phyloP scores from a whole-genome alignment of 2,888 invertebrate genomes.

The Operophtera brumata region DNA sequence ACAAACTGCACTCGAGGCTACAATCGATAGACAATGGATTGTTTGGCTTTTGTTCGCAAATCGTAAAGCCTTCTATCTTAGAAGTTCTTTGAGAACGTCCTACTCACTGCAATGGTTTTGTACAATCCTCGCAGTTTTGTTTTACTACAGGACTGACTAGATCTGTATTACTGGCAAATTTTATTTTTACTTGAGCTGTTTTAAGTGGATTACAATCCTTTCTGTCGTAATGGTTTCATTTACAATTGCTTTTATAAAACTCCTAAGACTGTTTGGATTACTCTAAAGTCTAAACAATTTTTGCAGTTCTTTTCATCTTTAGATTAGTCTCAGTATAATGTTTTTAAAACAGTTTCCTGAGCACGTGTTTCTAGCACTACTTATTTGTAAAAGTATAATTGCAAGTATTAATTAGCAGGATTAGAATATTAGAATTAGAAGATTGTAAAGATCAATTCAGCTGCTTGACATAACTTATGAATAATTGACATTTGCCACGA shows the following conservation, averaged over 20 bases:
- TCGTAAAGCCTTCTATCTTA: constrained; percentile 65
- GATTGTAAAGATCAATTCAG: too few relatives aligned
- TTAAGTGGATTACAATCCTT: constrained; percentile 28
- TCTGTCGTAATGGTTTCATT: neutral
- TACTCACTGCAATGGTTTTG: constrained; percentile 55
- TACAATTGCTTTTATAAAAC: neutral
- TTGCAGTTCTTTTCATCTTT: neutral
- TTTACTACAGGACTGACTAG: constrained; percentile 40
- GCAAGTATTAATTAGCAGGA: too few relatives aligned
- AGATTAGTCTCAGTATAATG: too few relatives aligned
- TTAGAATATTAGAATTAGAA: too few relatives aligned
- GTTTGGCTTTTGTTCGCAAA: constrained; percentile 72
- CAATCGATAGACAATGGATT: constrained; percentile 75
- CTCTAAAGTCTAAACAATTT: neutral
- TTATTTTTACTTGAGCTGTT: constrained; percentile 35
- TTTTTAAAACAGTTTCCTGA: too few relatives aligned
- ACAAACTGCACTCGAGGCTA: constrained; percentile 69
- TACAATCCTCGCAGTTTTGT: constrained; percentile 41
- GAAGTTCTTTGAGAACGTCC: constrained; percentile 60
- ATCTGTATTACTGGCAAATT: constrained; percentile 34
- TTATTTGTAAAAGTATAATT: too few relatives aligned
- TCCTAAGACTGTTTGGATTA: neutral
- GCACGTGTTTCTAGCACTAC: too few relatives aligned
- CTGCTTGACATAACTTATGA: too few relatives aligned
- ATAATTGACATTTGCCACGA: too few relatives aligned